Evolutionary conservation across 2,797 vertebrate species (phyloP), one percentile per base, ranked within the genome.

Genomic region (Gambusia yucatana): DNA sequence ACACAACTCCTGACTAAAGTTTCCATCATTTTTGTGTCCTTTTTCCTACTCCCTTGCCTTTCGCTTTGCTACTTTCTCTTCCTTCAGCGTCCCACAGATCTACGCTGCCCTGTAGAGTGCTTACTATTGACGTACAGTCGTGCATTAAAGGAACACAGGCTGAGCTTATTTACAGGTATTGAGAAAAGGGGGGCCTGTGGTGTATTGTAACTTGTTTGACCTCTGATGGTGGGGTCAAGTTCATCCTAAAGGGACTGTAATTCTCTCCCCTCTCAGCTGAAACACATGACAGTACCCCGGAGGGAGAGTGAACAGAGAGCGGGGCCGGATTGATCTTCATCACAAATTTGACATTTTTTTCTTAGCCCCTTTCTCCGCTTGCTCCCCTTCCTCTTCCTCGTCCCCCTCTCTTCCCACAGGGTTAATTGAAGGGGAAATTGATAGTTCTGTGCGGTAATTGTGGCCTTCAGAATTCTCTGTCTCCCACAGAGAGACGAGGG

Each of bases 341-440:
- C 87, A 86, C 79, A 90, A 90, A 93, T 94, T 88, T 89, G 78
- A 93, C 93, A 22, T 50, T 50, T 25, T 43, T 86, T 84, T 89
- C 76, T 89, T 11, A 82, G 65, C 86, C 85, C 85, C 78, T 52
- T 78, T 73, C 80, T 81, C 79, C 13, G 76, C 76, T 72, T 30
- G 74, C 82, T 74, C 74, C n/a, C 28, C 61, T 52, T 79, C 71
- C 82, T 82, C 74, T 86, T 75, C 77, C 85, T 52, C n/a, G 67
- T 85, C 76, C 85, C 43, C 82, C 77, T 74, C 50, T 87, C 87
- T 80, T 85, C 93, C 93, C 93, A 89, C 92, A 89, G 93, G 91
- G 94, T 95, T 95, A 94, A 95, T 95, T 94, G 93, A 92, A 93
- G 91, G 91, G 93, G 92, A 94, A 95, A 94, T 93, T 93, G 94